Base-by-base conservation (phyloP, 2,888 invertebrate genomes). In the Leucophenga montana region DNA sequence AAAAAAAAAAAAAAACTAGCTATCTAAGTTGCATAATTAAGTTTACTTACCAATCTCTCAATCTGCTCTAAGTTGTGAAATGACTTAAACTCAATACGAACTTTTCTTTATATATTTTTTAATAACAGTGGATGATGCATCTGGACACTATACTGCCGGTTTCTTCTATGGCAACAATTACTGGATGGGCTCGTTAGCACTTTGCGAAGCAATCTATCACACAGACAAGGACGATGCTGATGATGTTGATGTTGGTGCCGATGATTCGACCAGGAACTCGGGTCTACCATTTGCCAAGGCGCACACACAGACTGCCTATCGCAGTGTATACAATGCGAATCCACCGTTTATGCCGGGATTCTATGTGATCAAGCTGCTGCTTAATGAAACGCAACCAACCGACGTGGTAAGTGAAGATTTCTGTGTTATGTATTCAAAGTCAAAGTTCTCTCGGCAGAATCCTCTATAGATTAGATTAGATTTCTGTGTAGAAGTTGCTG, bases 141-240 rank as follows among this genome's bases (percentile, higher is more conserved):
- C 93, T 82, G 94, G 94, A 0, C 92, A 94, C 74, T 94, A 95
- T 87, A 92, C 93, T 14, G 92, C 93, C 1, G 94, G 94, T 88
- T 94, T 94, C 91, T 94, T 93, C 89, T 94, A 94, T 91, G 95
- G 94, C 70, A 95, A 95, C 89, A 93, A 94, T 87, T 95, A 93
- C 88, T 95, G 94, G 94, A 92, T 93, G 71, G 95, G 94, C 68
- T 95, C 95, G 0, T 90, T 93, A 70, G 92, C 92, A 78, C 91
- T 93, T 46, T 95, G 95, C 87, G 91, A 92, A 75, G 90, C 92
- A 77, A 92, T 94, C 73, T 90, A 90, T 76, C 89, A 89, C 57
- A 89, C 89, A 67, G 85, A 88, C 54, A n/a, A n/a, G n/a, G 74
- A 77, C 89, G 69, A 89, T 89, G 83, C 65, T 31, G 68, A 44